A percentile compares a stretch with the other conserved stretches of the same genome.
phyloP scores from a whole-genome alignment of 2,113 vertebrate genomes.

The Cynocephalus volans region DNA sequence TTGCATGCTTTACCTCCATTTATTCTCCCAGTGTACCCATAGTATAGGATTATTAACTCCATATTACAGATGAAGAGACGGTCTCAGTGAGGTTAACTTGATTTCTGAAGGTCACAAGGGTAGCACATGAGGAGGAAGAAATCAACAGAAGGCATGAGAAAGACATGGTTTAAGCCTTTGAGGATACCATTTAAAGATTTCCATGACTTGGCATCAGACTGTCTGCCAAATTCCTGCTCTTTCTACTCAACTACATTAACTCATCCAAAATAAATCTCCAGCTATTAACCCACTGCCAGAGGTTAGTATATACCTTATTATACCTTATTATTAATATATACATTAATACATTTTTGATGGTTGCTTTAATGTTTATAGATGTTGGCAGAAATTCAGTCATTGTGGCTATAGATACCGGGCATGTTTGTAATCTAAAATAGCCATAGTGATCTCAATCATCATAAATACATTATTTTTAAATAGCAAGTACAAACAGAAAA shows the following conservation, averaged over 20 bases:
- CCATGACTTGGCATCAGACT: not conserved
- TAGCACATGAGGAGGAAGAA: not conserved
- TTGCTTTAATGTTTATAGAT: conserved; percentile 43
- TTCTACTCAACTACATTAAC: not conserved
- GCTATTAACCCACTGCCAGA: not conserved
- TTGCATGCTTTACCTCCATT: not conserved
- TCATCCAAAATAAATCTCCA: not conserved
- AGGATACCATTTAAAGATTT: not conserved
- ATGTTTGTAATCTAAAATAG: not conserved
- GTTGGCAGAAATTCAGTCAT: conserved; percentile 43
- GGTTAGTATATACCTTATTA: not conserved
- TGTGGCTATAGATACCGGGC: not conserved
- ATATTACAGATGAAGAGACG: not conserved
- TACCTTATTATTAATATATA: not conserved
- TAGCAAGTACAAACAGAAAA: conserved; percentile 59
- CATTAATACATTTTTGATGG: not conserved
- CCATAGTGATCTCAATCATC: not conserved
- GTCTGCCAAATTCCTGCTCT: not conserved
- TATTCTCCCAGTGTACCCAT: not conserved
- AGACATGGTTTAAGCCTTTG: not conserved
- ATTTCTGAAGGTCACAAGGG: not conserved
- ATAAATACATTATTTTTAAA: conserved; percentile 42
- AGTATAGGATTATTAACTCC: not conserved
- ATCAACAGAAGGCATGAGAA: not conserved
- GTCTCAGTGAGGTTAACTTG: not conserved